A percentile compares a stretch with the other conserved stretches of the same genome.
These are phyloP conservation scores for Drosophila suboccidentalis DNA, from an alignment of 2,888 invertebrate genomes.

Conservation along the genomic window DNA sequence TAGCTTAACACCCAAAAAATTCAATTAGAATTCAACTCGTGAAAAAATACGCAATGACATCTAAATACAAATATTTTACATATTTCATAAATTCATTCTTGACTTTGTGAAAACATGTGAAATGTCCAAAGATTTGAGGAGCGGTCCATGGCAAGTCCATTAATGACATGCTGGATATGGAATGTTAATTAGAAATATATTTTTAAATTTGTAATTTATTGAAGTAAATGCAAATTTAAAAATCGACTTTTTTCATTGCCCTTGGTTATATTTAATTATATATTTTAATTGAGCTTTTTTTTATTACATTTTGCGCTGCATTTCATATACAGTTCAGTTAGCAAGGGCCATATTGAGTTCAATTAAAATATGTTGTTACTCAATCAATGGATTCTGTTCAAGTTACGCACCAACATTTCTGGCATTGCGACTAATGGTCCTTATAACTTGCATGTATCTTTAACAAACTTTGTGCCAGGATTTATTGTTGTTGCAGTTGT, in stretches of 20 bases:
- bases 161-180: constrained; percentile 32
- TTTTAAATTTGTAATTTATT: constrained; percentile 26
- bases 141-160: constrained; percentile 4
- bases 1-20: constrained; percentile 65
- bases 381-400: background rate
- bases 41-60: background rate
- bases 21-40: constrained; percentile 60
- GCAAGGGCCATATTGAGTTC: background rate
- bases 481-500: constrained; percentile 60
- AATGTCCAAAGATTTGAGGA: background rate
- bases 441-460: constrained; percentile 1
- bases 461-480: constrained; percentile 27
- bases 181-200: constrained; percentile 73
- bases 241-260: constrained; percentile 1
- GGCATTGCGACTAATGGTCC: background rate
- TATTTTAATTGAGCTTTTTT: constrained; percentile 64
- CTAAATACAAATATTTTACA: constrained; percentile 5
- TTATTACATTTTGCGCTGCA: constrained; percentile 17
- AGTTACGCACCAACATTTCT: background rate
- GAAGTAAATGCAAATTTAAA: constrained; percentile 7
- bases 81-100: background rate
- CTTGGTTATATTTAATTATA: constrained; percentile 57
- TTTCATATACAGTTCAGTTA: constrained; percentile 6
- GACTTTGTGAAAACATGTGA: background rate
- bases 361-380: constrained; percentile 12